Evolutionary conservation across 2,113 vertebrate genomes (phyloP).

Genomic region (Hippocampus comes): DNA sequence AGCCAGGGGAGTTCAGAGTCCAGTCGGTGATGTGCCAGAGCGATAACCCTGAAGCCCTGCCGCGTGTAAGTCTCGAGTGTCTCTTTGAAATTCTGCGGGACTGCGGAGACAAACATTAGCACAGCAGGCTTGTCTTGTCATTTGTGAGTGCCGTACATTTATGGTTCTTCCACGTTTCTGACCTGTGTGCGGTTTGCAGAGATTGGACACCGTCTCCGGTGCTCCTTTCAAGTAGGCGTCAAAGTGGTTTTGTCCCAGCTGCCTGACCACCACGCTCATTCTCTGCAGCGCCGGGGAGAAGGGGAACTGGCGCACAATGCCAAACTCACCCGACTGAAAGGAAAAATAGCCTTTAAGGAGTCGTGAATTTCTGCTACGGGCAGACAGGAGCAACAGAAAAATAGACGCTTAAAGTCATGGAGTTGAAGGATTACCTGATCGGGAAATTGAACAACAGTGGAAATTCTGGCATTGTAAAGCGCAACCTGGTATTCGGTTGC

Average conservation of each 20-base stretch:
- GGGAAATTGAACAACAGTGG: conserved; percentile 89
- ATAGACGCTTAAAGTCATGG: background rate
- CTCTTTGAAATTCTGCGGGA: conserved; percentile 83
- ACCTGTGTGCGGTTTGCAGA: conserved; percentile 90
- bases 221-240: conserved; percentile 92
- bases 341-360: background rate
- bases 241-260: conserved; percentile 88
- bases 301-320: conserved; percentile 92
- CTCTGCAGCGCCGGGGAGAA: conserved; percentile 91
- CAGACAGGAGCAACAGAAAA: conserved; percentile 66
- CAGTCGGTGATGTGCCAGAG: conserved; percentile 87
- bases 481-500: conserved; percentile 93
- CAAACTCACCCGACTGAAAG: conserved; percentile 85
- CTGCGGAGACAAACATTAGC: conserved; percentile 55
- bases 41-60: conserved; percentile 94
- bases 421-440: conserved; percentile 68
- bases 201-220: conserved; percentile 85
- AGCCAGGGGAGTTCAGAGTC: conserved; percentile 94
- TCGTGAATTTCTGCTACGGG: conserved; percentile 76
- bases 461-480: conserved; percentile 91
- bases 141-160: too few relatives aligned
- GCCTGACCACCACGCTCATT: conserved; percentile 88
- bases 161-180: background rate
- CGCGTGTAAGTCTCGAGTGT: conserved; percentile 89
- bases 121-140: background rate